Conservation (phyloP, 2,113 vertebrate genomes). For the Geothlypis trichas region DNA sequence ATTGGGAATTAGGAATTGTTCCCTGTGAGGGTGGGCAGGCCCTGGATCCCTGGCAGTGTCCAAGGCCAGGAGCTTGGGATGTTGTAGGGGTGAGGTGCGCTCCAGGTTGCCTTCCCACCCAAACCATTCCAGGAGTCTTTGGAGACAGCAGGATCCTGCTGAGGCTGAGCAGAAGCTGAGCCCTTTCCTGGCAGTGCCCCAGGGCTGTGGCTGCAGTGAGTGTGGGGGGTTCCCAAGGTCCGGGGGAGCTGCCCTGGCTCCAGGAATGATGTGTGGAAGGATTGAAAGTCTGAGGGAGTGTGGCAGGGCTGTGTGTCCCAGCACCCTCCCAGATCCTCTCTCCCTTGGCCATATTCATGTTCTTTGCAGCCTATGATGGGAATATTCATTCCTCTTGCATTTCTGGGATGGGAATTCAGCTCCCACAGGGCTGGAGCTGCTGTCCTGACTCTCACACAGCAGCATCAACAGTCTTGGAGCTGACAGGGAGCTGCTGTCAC, state of each 20-base stretch:
- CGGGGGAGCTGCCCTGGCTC: neutral
- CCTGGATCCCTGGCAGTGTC: neutral
- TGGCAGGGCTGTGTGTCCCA: neutral
- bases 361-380: neutral
- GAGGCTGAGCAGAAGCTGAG: neutral
- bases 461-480: neutral
- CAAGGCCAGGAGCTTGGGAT: neutral
- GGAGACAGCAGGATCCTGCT: neutral
- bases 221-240: too few species aligned
- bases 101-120: fast-evolving
- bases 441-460: fast-evolving
- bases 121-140: neutral
- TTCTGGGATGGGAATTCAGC: neutral
- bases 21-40: too few species aligned
- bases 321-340: neutral
- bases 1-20: neutral
- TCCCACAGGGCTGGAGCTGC: neutral
- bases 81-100: too few species aligned
- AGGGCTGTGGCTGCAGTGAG: fast-evolving
- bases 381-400: neutral
- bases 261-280: neutral
- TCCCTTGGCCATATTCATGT: neutral
- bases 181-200: neutral
- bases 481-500: neutral
- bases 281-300: neutral